Evolutionary conservation across 1,140 invertebrate species (phyloP), one percentile per base, ranked within the genome.

Genomic region (Araneus ventricosus): DNA sequence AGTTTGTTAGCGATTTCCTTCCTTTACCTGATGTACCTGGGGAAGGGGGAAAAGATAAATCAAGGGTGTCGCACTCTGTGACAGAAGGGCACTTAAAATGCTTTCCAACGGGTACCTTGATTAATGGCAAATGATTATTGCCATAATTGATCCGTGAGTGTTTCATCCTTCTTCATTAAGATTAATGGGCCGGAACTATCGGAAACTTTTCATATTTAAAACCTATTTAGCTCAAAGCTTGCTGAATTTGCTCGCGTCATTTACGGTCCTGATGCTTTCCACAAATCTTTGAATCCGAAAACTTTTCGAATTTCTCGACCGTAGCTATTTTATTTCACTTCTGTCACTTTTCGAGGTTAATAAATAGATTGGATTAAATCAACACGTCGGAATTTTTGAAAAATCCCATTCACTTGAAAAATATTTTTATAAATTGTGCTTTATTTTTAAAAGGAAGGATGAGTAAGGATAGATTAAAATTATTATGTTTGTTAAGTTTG

Each of bases 81-180:
- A 92, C 82, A 85, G 79, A 84, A 82, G 91, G 84, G 90, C 90
- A 92, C 90, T 92, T 86, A 92, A 92, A 93, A 93, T 93, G 85
- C 91, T 88, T 93, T 89, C 86, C 84, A 80, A 80, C 63, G 52
- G 24, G 63, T 88, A 80, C 67, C 34, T 89, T 93, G 92, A 93
- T 93, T 93, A 93, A 93, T 93, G 92, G 86, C 86, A 89, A 93
- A 93, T 93, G 92, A 93, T 93, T 93, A 93, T 89, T 88, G 92
- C 92, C 59, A 89, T 93, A 93, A 93, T 93, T 93, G 92, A 93
- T 93, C 92, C 75, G 87, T 63, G 92, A 93, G 57, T 84, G 79
- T 93, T 88, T 89, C 92, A 93, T 93, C 92, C 92, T 93, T 93
- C 92, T 93, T 93, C 92, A 93, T 93, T 93, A 93, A 93, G 87